Conservation (phyloP, 1,140 invertebrate species). For the Sitodiplosis mosellana region DNA sequence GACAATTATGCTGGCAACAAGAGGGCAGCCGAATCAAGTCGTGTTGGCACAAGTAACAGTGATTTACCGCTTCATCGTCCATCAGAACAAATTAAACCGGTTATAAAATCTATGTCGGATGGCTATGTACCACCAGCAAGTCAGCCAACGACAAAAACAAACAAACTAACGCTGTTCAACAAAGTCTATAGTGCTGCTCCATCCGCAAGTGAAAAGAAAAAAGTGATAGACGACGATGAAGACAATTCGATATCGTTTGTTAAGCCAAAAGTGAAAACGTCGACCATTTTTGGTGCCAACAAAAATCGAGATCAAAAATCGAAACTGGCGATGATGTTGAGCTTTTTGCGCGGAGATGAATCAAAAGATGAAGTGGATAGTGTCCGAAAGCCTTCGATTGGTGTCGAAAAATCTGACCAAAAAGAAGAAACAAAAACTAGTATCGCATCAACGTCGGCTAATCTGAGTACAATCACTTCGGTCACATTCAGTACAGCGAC, state of each 20-base stretch:
- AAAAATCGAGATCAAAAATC: conserved; percentile 20
- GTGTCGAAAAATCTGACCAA: too few relatives aligned
- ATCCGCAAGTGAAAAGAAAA: not conserved
- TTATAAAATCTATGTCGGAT: too few relatives aligned
- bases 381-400: too few relatives aligned
- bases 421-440: too few relatives aligned
- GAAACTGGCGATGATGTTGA: conserved; percentile 20
- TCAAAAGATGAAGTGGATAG: conserved; percentile 9
- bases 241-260: conserved; percentile 16
- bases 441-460: too few relatives aligned
- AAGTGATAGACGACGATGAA: not conserved
- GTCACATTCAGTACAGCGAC: too few relatives aligned
- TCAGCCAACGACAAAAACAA: not conserved
- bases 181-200: conserved; percentile 6
- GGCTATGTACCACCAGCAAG: not conserved
- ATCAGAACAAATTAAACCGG: not conserved
- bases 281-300: not conserved
- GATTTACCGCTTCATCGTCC: not conserved
- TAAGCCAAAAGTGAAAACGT: conserved; percentile 15
- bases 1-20: not conserved
- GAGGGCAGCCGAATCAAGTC: not conserved
- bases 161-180: conserved; percentile 20
- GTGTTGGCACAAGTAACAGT: not conserved
- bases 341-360: conserved; percentile 18
- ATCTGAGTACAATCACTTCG: too few relatives aligned